phyloP scores from a whole-genome alignment of 1,140 invertebrate genomes.

The Watersipora subatra region DNA sequence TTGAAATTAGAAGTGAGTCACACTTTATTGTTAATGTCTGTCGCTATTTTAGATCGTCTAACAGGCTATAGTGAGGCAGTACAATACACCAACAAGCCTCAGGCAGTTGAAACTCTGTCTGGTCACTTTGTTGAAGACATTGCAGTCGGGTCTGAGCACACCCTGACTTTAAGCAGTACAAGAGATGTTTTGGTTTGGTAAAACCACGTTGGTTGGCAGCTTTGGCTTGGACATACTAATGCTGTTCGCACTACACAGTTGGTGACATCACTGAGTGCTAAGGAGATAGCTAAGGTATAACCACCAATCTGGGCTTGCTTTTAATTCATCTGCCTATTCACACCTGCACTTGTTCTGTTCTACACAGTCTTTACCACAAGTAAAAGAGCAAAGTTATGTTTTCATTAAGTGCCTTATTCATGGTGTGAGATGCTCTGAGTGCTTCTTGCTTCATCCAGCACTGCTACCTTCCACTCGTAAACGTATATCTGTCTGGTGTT shows the following conservation, averaged over 20 bases:
- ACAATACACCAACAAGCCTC: constrained; percentile 39
- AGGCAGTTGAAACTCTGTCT: constrained; percentile 41
- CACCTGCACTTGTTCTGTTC: too few relatives aligned
- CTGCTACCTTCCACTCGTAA: too few relatives aligned
- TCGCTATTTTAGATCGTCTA: constrained; percentile 45
- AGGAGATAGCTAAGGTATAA: constrained; percentile 47
- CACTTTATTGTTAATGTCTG: not conserved
- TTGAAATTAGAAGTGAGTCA: not conserved
- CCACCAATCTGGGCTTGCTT: too few relatives aligned
- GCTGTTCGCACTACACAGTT: constrained; percentile 47
- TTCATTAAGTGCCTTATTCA: too few relatives aligned
- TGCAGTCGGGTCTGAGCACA: constrained; percentile 51
- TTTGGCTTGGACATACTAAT: constrained; percentile 47
- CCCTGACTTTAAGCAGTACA: constrained; percentile 44
- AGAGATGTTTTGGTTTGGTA: constrained; percentile 55
- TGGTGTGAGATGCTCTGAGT: too few relatives aligned
- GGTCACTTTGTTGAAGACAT: constrained; percentile 48
- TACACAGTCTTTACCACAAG: too few relatives aligned
- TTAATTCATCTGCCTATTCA: too few relatives aligned
- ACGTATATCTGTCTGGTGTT: too few relatives aligned
- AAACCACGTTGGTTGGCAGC: constrained; percentile 50
- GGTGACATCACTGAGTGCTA: constrained; percentile 44
- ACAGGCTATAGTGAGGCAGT: constrained; percentile 47
- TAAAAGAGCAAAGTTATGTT: too few relatives aligned
- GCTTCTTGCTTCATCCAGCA: too few relatives aligned